Evolutionary conservation across 2,113 vertebrate species (phyloP), one percentile per base, ranked within the genome.

Genomic region (Saiga tatarica): DNA sequence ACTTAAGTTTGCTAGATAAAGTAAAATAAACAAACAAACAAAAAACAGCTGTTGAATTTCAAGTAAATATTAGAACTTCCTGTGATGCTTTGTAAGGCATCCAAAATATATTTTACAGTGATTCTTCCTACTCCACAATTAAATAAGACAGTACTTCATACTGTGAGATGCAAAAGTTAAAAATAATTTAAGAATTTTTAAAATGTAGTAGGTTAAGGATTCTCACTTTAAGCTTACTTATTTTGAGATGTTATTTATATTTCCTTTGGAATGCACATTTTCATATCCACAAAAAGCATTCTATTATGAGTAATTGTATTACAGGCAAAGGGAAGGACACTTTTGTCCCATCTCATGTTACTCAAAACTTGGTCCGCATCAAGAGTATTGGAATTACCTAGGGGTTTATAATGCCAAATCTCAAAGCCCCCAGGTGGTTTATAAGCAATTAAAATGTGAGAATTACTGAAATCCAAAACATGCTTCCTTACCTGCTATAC

Each of bases 81-180:
- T 97, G 13, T 90, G 53, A 47, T 95, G 95, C 85, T 97, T 96
- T 96, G 82, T 94, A 95, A 98, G 96, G 42, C 60, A 96, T 87
- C 91, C 94, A 39, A 4, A 88, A 85, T 7, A 0, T 97, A 94
- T 96, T 89, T 98, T 97, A 94, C 15, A 33, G 19, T 62, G 76
- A 62, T 87, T 97, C 94, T 82, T 15, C 93, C 81, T 86, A 79
- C 25, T 93, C 87, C 90, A 92, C 98, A 98, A 98, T 98, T 98
- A 98, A 98, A 98, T 97, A 96, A 98, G 96, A 98, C 95, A 91
- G 79, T 89, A 92, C 91, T 98, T 52, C 47, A 92, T 92, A 90
- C 95, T 97, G 91, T 98, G 97, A 98, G 92, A 97, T 95, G 39
- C 93, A 97, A 60, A 97, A 95, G 2, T 0, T 30, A 91, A 59